Conservation (phyloP, 2,113 vertebrate genomes). For the Suricata suricatta region DNA sequence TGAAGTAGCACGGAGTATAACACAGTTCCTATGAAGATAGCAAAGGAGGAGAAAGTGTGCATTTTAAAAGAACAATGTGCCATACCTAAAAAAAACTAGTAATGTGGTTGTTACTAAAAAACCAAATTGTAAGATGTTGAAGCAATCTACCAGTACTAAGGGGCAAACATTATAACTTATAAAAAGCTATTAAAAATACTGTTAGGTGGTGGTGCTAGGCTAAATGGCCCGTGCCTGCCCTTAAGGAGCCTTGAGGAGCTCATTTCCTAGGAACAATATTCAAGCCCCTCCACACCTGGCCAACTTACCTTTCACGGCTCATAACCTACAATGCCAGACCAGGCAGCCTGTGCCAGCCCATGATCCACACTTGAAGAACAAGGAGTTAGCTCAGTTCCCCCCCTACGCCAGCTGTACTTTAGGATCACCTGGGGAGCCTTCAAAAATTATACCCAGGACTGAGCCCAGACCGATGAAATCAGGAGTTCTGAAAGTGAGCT, state of each 20-base stretch:
- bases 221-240: neutral
- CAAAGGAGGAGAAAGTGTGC: neutral
- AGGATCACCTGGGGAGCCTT: neutral
- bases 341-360: neutral
- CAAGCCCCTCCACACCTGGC: neutral
- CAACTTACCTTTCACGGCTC: neutral
- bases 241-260: neutral
- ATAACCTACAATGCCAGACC: neutral
- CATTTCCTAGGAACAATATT: neutral
- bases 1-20: neutral
- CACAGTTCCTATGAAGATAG: neutral
- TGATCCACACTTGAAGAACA: neutral
- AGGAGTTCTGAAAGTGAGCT: neutral
- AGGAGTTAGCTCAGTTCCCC: neutral
- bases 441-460: neutral
- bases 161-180: neutral
- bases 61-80: neutral
- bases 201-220: neutral
- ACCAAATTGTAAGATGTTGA: neutral
- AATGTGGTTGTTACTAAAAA: neutral
- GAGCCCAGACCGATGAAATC: neutral
- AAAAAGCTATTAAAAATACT: constrained; percentile 25
- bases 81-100: neutral
- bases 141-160: neutral
- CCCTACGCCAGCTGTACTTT: neutral